A percentile compares a stretch with the other conserved stretches of the same genome.
Evolutionary conservation across 2,797 vertebrate genomes (phyloP).

Genomic region (Lerista edwardsae): DNA sequence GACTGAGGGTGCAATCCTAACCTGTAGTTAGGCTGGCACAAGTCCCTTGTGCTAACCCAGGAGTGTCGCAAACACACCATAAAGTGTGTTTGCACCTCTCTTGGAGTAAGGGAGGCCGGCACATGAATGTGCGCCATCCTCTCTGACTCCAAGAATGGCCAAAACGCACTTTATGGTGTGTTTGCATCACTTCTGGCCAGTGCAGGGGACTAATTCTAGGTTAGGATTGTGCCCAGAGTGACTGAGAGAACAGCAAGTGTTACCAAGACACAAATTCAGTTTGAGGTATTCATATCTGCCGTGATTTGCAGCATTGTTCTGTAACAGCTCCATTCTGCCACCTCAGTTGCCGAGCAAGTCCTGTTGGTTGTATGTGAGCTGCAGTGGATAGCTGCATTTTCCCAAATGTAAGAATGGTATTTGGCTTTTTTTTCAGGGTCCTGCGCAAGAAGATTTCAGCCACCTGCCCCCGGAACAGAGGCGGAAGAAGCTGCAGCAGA

Average conservation of each 20-base stretch:
- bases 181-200: too few species aligned
- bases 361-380: slow-evolving; percentile 60
- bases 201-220: too few species aligned
- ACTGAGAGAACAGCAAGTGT: not conserved
- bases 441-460: slow-evolving; percentile 94
- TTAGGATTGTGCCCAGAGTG: too few species aligned
- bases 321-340: slow-evolving; percentile 33
- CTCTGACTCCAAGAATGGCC: too few species aligned
- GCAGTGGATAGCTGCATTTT: slow-evolving; percentile 14
- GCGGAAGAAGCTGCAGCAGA: slow-evolving; percentile 94
- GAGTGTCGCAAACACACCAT: too few species aligned
- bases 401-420: slow-evolving; percentile 13
- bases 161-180: too few species aligned
- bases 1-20: too few species aligned
- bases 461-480: slow-evolving; percentile 97
- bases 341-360: slow-evolving; percentile 47
- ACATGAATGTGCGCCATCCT: too few species aligned
- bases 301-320: slow-evolving; percentile 46
- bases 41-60: too few species aligned
- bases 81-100: too few species aligned
- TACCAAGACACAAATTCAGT: slow-evolving; percentile 31
- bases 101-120: too few species aligned
- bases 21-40: too few species aligned
- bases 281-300: slow-evolving; percentile 12
- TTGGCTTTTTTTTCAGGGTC: slow-evolving; percentile 83